Base-by-base conservation (phyloP, 64 coral and sea anemone genomes). In the Pocillopora verrucosa region DNA sequence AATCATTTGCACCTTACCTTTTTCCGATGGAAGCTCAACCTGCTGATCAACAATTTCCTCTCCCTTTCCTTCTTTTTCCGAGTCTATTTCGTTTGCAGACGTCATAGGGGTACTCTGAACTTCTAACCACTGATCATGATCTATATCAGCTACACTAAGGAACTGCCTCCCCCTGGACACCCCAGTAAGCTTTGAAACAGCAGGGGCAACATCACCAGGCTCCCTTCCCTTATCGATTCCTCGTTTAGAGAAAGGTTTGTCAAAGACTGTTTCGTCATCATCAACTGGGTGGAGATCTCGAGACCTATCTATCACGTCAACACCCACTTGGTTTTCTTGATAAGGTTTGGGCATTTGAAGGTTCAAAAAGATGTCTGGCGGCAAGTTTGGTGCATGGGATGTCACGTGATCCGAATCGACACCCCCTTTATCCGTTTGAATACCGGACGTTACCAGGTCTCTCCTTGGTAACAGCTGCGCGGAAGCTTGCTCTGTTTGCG, bases 111-210 rank as follows among this genome's bases (percentile, higher is more conserved):
- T 63, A n/a, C 58, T 76, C 38, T 83, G 57, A 22, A 94, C 84
- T 12, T 93, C 89, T 17, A 92, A 34, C 94, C 94, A 96, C 76
- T 92, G 75, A 6, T 96, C 76, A 34, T 87, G 58, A 80, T 96
- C 91, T 34, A 96, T 96, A 78, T 96, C 94, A 51, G 91, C 91
- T 14, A 96, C 91, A 83, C 94, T 96, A 35, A 96, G 65, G n/a
- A 96, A 96, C 72, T 90, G 94, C 75, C 91, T 92, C 19, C 20
- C 14, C 59, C 65, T 57, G 79, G 9, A 59, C 34, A 45, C 84
- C 59, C 86, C 17, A 34, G 65, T 30, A 73, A 89, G 56, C 24
- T 35, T 38, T 19, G 34, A 22, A 16, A 5, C 41, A n/a, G 17
- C 24, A 51, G 67, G 45, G 22, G 26, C 17, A 16, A 14, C 65